A percentile compares a stretch with the other conserved stretches of the same genome.
These are phyloP conservation scores for Physocephala rufipes DNA, from an alignment of 2,888 invertebrate species.

Conservation along the genomic window DNA sequence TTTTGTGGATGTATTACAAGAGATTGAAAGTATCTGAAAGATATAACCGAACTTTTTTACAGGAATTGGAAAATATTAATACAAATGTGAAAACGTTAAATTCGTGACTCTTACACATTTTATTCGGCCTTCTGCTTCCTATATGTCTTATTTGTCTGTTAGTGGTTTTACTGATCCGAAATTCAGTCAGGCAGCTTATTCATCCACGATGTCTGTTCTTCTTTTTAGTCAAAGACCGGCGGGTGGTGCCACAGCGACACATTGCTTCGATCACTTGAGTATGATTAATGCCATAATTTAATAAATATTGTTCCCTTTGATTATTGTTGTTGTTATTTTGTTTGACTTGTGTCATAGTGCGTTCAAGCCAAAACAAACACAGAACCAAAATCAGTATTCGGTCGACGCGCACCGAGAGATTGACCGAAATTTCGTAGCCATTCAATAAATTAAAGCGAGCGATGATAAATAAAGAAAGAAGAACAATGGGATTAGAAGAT, in stretches of 20 bases:
- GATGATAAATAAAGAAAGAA: constrained; percentile 5
- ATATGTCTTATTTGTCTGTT: not conserved
- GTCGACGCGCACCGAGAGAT: constrained; percentile 29
- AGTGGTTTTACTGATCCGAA: not conserved
- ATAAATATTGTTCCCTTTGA: constrained; percentile 38
- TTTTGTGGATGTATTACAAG: too few relatives aligned
- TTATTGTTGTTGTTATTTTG: constrained; percentile 21
- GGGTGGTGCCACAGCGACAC: constrained; percentile 34
- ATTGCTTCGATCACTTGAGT: constrained; percentile 45
- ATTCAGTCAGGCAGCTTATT: not conserved
- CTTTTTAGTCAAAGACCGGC: constrained; percentile 32
- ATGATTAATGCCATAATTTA: constrained; percentile 53
- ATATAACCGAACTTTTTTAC: too few relatives aligned
- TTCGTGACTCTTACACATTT: not conserved
- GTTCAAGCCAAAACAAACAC: constrained; percentile 23
- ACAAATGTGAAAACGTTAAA: too few relatives aligned
- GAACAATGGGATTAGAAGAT: not conserved
- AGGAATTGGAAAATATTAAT: too few relatives aligned
- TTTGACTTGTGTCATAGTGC: constrained; percentile 34
- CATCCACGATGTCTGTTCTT: not conserved
- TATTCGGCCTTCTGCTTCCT: not conserved
- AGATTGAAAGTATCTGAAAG: too few relatives aligned
- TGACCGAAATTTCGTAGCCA: constrained; percentile 36
- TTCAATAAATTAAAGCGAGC: constrained; percentile 33
- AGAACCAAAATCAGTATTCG: not conserved